Evolutionary conservation across 2,797 vertebrate genomes (phyloP).

Genomic region (Acridotheres tristis): DNA sequence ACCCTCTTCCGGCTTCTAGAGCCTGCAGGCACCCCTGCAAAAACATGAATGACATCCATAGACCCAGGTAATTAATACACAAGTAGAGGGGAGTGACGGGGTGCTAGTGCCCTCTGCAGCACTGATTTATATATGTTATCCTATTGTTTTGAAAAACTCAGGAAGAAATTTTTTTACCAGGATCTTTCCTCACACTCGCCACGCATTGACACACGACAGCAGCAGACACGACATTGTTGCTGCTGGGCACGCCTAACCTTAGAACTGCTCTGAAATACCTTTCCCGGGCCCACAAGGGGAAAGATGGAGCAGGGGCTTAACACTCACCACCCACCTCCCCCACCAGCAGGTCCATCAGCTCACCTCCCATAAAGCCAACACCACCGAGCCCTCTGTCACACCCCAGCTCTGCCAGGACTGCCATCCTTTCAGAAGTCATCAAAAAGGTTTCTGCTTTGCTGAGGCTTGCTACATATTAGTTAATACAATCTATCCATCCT

Average conservation of each 20-base stretch:
- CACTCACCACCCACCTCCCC: not conserved
- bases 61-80: not conserved
- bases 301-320: not conserved
- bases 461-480: not conserved
- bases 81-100: accelerated
- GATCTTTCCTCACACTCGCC: not conserved
- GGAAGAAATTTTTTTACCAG: not conserved
- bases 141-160: not conserved
- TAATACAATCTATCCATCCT: not conserved
- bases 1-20: slow-evolving; percentile 60
- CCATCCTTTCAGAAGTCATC: not conserved
- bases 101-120: not conserved
- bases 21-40: accelerated
- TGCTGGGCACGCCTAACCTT: not conserved
- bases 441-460: not conserved
- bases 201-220: accelerated
- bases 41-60: accelerated
- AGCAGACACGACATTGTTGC: not conserved
- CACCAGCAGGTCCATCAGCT: accelerated
- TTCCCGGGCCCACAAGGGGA: accelerated
- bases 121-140: accelerated
- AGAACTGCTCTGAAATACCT: not conserved
- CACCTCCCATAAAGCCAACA: not conserved
- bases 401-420: not conserved
- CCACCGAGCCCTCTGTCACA: accelerated